Percentiles rank a stretch among this genome's conserved stretches.
Evolutionary conservation across 2,888 invertebrate species (phyloP).

Genomic region (Polyommatus iphigenia): DNA sequence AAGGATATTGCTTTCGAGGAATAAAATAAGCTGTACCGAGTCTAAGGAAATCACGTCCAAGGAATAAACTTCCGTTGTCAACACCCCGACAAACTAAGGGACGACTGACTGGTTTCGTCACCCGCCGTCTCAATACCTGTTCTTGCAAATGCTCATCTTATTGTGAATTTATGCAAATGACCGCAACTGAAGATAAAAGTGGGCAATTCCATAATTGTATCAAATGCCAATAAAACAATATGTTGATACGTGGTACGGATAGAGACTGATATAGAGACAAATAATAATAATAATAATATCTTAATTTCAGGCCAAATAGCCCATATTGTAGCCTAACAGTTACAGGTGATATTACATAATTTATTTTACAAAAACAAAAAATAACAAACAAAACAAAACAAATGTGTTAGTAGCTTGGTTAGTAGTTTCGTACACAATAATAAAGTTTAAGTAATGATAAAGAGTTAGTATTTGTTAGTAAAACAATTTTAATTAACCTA

Average conservation of each 20-base stretch:
- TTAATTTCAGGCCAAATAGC: too few species aligned
- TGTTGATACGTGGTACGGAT: background rate
- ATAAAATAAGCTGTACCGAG: background rate
- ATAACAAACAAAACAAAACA: too few species aligned
- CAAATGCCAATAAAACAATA: background rate
- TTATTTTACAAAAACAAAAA: too few species aligned
- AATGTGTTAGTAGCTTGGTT: too few species aligned
- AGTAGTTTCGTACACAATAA: too few species aligned
- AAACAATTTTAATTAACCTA: too few species aligned
- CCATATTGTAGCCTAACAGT: too few species aligned
- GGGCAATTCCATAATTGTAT: background rate
- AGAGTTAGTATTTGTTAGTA: too few species aligned
- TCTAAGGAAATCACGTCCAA: background rate
- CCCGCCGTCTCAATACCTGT: background rate
- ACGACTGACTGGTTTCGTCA: constrained; percentile 2
- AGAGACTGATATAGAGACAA: too few species aligned
- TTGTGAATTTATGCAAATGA: background rate
- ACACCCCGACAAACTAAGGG: background rate
- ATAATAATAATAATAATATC: too few species aligned
- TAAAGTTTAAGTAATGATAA: too few species aligned
- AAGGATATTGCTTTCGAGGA: background rate
- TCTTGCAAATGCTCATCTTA: background rate
- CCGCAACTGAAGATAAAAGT: background rate
- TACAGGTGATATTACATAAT: too few species aligned
- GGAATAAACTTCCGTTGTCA: background rate